Percentiles rank a stretch among this genome's conserved stretches.
These are phyloP conservation scores for Poliocrania exsul DNA, from an alignment of 2,797 vertebrate species.

Conservation along the genomic window DNA sequence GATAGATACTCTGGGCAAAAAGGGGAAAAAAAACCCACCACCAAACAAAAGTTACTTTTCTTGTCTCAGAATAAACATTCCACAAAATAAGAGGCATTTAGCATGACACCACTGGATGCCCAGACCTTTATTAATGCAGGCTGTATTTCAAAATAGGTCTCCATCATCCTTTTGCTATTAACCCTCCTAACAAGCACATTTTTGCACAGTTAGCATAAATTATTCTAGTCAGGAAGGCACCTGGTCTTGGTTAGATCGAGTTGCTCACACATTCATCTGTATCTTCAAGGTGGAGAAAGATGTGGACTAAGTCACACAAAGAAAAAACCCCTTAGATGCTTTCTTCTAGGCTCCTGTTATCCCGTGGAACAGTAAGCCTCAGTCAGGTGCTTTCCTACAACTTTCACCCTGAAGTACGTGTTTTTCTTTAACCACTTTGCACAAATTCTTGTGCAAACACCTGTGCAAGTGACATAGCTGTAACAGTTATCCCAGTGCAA, in stretches of 20 bases:
- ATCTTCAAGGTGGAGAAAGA: not conserved
- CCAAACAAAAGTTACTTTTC: not conserved
- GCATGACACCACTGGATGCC: not conserved
- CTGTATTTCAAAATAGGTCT: conserved; percentile 6
- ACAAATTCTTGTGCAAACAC: not conserved
- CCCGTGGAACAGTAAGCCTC: not conserved
- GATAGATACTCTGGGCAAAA: conserved; percentile 38
- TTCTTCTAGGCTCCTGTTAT: not conserved
- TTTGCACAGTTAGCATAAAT: not conserved
- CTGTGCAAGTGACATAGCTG: not conserved
- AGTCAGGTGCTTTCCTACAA: not conserved
- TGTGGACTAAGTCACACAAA: not conserved
- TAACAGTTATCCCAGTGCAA: not conserved
- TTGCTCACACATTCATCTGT: not conserved
- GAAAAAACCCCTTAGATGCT: not conserved
- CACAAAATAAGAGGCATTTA: conserved; percentile 23
- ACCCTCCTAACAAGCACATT: not conserved
- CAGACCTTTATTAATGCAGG: not conserved
- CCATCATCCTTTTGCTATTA: conserved; percentile 11
- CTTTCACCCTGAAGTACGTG: not conserved
- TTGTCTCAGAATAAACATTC: conserved; percentile 45
- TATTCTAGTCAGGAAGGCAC: not conserved
- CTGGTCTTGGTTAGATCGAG: not conserved
- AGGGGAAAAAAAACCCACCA: not conserved
- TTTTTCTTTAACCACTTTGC: not conserved